Base-by-base conservation (phyloP, 2,888 invertebrate species). In the Malachius bipustulatus region DNA sequence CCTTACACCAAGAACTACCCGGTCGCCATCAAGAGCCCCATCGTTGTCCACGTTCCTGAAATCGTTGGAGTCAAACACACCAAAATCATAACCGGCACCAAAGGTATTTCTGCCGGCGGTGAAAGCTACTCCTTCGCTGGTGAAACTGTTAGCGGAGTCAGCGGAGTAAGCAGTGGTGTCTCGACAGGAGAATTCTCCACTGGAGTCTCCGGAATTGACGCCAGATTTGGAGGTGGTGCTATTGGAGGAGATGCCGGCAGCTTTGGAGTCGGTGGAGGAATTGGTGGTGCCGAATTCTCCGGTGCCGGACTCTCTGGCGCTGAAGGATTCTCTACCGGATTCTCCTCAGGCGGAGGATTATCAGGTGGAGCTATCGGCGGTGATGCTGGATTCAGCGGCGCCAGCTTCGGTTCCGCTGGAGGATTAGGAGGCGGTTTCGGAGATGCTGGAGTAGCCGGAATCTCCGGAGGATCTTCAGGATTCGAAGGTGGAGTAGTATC, bases 1-100 rank as follows among this genome's bases (percentile, higher is more conserved):
- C 44, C 47, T 11, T 51, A 52, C 12, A 44, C 49, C 12, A 41
- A 46, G 15, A 48, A 49, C 4, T 49, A 52, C 2, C 40, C 43
- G 32, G 51, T 54, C 2, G 33, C 26, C 13, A 52, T 55, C 16
- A 49, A 49, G 37, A 37, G 45, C 13, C 52, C 54, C 10, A 48
- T 50, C 3, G 36, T 44, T 24, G 51, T 54, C 16, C 50, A 42
- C 36, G 51, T 49, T 16, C 48, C 50, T 14, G 47, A 49, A 34
- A 29, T 43, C 16, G 39, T 41, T 30, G 36, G 30, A n/a, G 30
- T 34, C n/a, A 26, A 32, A 3, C 13, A 26, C 30, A 26, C 29
- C n/a, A 6, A n/a, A 6, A 19, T 19, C n/a, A 19, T 19, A 8
- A 11, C 14, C 15, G 9, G 35, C 16, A 6, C 3, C 14, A 10